Conservation (phyloP, 2,888 invertebrate genomes). For the Eutolmus rufibarbis region DNA sequence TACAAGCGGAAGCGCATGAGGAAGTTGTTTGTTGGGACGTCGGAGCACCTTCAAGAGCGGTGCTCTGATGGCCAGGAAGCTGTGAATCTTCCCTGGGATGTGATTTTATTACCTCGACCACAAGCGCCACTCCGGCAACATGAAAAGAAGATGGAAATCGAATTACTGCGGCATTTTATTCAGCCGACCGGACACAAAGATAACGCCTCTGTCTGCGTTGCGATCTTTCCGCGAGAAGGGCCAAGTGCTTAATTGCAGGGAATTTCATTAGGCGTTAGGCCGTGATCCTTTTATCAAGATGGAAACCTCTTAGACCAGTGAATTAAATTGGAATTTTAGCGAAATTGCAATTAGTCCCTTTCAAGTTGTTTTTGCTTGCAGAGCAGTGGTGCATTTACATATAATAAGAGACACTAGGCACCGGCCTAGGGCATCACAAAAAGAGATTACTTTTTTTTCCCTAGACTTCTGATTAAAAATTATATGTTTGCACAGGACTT, state of each 20-base stretch:
- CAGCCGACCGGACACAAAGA: neutral
- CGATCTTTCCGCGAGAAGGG: neutral
- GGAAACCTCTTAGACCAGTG: neutral
- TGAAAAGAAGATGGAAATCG: neutral
- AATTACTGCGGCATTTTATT: neutral
- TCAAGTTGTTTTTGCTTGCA: neutral
- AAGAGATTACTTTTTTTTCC: too few species aligned
- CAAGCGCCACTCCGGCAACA: neutral
- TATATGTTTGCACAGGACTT: too few species aligned
- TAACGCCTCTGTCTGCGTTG: neutral
- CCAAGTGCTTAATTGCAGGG: neutral
- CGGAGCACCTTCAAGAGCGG: neutral
- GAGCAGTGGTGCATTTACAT: too few species aligned
- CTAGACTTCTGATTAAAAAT: too few species aligned
- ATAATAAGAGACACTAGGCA: too few species aligned
- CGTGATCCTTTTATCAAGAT: neutral
- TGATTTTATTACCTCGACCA: neutral
- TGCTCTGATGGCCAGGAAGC: neutral
- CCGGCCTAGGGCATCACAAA: too few species aligned
- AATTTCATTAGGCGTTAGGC: neutral
- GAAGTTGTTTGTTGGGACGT: neutral
- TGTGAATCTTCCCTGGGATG: neutral
- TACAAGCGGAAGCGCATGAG: neutral
- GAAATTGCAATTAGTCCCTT: neutral
- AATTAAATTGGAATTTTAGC: neutral